Base-by-base conservation (phyloP, 2,113 vertebrate genomes). In the Acrocephalus arundinaceus region DNA sequence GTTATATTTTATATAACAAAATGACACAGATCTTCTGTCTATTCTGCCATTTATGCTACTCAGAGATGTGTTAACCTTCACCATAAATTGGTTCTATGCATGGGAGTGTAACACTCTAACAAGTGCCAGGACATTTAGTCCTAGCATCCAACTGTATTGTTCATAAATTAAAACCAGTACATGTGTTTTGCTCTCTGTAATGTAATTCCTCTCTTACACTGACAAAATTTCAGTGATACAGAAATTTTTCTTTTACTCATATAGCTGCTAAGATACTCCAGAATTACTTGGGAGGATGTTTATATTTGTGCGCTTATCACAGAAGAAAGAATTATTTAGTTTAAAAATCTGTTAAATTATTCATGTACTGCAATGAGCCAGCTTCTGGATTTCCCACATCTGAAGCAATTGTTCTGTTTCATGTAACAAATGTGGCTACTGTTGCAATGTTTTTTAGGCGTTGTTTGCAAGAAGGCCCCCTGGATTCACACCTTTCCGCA, bases 401-500 rank as follows among this genome's bases (percentile, higher is more conserved):
- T 70, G 46, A 73, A 77, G 39, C 9, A 68, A 39, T 43, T 81
- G 18, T 25, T 87, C 28, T 90, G 31, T 9, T 66, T 48, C 48
- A 37, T 9, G 9, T 92, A 92, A 85, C 27, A 81, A 74, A 87
- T 35, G 51, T 15, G 19, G 15, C 15, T 96, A 24, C 85, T 62
- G 65, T 54, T 63, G 28, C 37, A 75, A 71, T 87, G 45, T 89
- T 92, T 62, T 97, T 79, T 22, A 98, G 98, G 0, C 0, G 5
- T 0, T 9, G 15, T 1, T 94, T 54, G 3, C 58, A 54, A 97
- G 85, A 82, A 91, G 94, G 25, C 97, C 97, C 96, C 94, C 97
- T 63, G 98, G 98, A 48, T 97, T 98, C 90, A 97, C 97, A 79
- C 98, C 98, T 74, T 98, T 98, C 87, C 98, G 98, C 73, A 79